phyloP scores from a whole-genome alignment of 2,797 vertebrate genomes.

The Myripristis murdjan region DNA sequence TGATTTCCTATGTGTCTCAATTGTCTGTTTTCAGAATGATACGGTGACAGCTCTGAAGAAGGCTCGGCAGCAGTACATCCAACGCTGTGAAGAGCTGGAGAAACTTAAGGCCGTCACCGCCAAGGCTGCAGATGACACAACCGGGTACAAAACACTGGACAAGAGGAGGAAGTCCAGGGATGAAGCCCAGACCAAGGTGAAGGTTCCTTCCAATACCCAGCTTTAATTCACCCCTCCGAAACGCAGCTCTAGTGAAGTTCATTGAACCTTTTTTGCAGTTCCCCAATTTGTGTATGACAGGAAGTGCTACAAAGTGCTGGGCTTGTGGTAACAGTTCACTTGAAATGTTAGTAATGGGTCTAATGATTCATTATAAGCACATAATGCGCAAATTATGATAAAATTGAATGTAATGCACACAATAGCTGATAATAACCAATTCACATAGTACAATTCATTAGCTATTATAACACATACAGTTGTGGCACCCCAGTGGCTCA shows the following conservation, averaged over 20 bases:
- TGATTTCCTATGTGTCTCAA: not conserved
- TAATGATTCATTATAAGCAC: not conserved
- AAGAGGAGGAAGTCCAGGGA: slow-evolving; percentile 91
- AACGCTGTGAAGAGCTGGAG: slow-evolving; percentile 92
- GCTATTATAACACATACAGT: no score
- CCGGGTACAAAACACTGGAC: slow-evolving; percentile 90
- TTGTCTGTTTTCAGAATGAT: slow-evolving; percentile 85
- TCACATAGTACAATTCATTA: no score
- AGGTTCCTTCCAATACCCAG: not conserved
- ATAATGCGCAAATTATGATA: not conserved
- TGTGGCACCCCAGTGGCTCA: no score
- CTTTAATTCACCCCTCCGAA: not conserved
- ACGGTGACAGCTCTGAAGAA: slow-evolving; percentile 87
- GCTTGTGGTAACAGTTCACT: not conserved
- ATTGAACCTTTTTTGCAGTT: not conserved
- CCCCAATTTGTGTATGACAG: not conserved
- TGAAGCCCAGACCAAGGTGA: slow-evolving; percentile 91
- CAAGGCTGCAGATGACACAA: slow-evolving; percentile 85
- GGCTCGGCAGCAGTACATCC: slow-evolving; percentile 89
- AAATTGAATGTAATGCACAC: not conserved
- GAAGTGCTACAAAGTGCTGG: not conserved
- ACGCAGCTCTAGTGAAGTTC: not conserved
- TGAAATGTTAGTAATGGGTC: not conserved
- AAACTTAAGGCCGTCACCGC: slow-evolving; percentile 86
- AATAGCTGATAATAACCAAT: no score